These are phyloP conservation scores for Opisthocomus hoazin DNA, from an alignment of 2,113 vertebrate genomes.

Conservation along the genomic window DNA sequence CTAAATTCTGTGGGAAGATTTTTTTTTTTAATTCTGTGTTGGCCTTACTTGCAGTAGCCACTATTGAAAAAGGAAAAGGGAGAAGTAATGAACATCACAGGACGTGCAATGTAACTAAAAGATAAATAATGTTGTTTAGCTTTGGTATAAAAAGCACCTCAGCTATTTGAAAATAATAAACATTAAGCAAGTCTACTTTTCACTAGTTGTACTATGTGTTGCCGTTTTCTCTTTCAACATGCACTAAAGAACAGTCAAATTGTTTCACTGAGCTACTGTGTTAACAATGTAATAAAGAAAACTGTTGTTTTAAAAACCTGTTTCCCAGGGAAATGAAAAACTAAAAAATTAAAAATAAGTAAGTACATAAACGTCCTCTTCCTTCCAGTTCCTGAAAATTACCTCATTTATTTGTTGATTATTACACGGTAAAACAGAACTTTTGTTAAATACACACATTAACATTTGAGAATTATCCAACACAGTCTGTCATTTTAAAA, in stretches of 20 bases:
- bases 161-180: neutral
- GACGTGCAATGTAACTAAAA: neutral
- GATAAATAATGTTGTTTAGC: neutral
- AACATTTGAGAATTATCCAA: accelerated
- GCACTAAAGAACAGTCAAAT: neutral
- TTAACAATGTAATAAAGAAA: neutral
- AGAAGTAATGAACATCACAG: neutral
- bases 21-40: neutral
- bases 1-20: neutral
- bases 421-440: neutral
- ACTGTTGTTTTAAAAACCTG: neutral
- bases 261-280: neutral
- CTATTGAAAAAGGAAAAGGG: neutral
- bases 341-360: neutral
- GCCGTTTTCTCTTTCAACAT: neutral
- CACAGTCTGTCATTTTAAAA: accelerated
- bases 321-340: neutral
- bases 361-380: neutral
- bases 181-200: neutral
- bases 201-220: neutral
- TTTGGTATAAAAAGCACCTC: neutral
- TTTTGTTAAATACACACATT: accelerated
- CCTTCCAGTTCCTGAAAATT: neutral
- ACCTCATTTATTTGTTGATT: neutral
- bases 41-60: neutral